phyloP scores from a whole-genome alignment of 2,888 invertebrate genomes.

The Spodoptera exigua region DNA sequence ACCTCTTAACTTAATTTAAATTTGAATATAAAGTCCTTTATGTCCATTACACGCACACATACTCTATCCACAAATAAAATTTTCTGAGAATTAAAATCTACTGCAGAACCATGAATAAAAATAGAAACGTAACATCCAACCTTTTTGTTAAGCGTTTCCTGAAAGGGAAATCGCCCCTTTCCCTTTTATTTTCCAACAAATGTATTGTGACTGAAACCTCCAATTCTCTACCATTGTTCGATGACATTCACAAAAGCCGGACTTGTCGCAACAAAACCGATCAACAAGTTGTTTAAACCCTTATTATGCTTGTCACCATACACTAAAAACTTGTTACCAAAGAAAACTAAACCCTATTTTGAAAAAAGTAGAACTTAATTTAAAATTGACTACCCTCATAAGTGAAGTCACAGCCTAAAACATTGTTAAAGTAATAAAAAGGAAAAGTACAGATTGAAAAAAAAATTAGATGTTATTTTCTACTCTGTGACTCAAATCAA shows the following conservation, averaged over 20 bases:
- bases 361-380: not conserved
- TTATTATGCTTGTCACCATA: slow-evolving; percentile 69
- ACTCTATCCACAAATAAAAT: too few relatives aligned
- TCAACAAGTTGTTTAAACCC: slow-evolving; percentile 81
- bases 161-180: slow-evolving; percentile 46
- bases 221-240: slow-evolving; percentile 68
- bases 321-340: not conserved
- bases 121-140: slow-evolving; percentile 33
- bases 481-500: slow-evolving; percentile 66
- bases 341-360: slow-evolving; percentile 23
- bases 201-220: slow-evolving; percentile 62
- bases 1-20: too few relatives aligned
- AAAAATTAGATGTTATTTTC: not conserved
- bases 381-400: not conserved
- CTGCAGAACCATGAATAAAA: slow-evolving; percentile 8
- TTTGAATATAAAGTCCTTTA: too few relatives aligned
- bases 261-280: slow-evolving; percentile 74
- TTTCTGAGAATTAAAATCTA: too few relatives aligned
- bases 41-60: too few relatives aligned
- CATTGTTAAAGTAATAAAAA: not conserved
- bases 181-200: slow-evolving; percentile 48
- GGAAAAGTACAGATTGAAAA: slow-evolving; percentile 8
- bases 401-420: slow-evolving; percentile 15
- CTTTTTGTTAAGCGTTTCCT: slow-evolving; percentile 38
- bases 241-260: slow-evolving; percentile 74